Conservation (phyloP, 2,888 invertebrate species). For the Platycheirus rosarum region DNA sequence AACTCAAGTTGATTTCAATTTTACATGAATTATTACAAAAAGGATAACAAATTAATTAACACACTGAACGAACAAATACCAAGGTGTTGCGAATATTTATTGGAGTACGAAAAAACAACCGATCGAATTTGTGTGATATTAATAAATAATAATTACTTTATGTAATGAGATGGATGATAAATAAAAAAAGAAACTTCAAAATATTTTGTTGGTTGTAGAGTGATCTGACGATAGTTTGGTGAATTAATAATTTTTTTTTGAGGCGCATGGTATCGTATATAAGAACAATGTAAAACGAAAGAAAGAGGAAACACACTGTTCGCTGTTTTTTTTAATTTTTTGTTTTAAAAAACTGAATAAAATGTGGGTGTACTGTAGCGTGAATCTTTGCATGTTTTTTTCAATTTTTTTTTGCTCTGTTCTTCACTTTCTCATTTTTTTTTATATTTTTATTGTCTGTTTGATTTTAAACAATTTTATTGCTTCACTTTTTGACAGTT, state of each 20-base stretch:
- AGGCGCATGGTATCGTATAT: too few relatives aligned
- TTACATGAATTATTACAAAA: slow-evolving; percentile 16
- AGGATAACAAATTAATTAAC: slow-evolving; percentile 68
- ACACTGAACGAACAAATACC: slow-evolving; percentile 34
- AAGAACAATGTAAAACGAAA: slow-evolving; percentile 1
- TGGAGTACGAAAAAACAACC: slow-evolving; percentile 45
- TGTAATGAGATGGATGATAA: background rate
- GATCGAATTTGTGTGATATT: slow-evolving; percentile 52
- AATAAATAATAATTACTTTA: slow-evolving; percentile 36
- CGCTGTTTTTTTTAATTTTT: slow-evolving; percentile 22
- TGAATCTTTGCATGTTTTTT: slow-evolving; percentile 65
- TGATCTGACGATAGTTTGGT: too few relatives aligned
- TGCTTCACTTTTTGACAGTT: slow-evolving; percentile 74
- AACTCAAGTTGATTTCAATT: background rate
- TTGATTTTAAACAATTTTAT: slow-evolving; percentile 75
- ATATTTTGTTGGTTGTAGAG: background rate
- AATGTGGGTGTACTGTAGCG: slow-evolving; percentile 75
- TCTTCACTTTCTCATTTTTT: slow-evolving; percentile 63
- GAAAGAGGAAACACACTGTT: slow-evolving; percentile 8
- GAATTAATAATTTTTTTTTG: too few relatives aligned
- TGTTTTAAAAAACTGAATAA: slow-evolving; percentile 41
- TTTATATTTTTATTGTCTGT: slow-evolving; percentile 70
- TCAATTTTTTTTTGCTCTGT: slow-evolving; percentile 28
- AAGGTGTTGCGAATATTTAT: slow-evolving; percentile 69
- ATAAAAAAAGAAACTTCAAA: slow-evolving; percentile 5